These are phyloP conservation scores for Eupelmus urozonus DNA, from an alignment of 2,888 invertebrate genomes.

Conservation along the genomic window DNA sequence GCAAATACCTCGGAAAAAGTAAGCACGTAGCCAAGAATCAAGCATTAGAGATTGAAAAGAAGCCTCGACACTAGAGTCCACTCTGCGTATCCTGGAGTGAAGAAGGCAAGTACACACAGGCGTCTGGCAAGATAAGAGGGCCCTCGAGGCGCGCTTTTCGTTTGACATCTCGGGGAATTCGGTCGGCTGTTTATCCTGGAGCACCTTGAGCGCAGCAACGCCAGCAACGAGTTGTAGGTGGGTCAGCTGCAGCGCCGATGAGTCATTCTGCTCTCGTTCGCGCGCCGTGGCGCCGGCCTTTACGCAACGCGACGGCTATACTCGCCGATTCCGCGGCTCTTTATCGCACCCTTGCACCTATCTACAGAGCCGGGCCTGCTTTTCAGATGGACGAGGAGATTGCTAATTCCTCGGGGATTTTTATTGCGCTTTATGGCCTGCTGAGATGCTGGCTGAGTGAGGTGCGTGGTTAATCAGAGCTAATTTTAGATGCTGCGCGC, in stretches of 20 bases:
- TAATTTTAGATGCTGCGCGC: too few relatives aligned
- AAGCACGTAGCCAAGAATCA: not conserved
- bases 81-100: too few relatives aligned
- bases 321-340: not conserved
- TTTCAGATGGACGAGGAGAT: too few relatives aligned
- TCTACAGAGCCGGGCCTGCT: too few relatives aligned
- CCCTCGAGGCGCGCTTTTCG: slow-evolving; percentile 21
- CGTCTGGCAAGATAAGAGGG: not conserved
- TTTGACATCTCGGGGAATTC: slow-evolving; percentile 42
- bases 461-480: too few relatives aligned
- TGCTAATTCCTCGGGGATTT: slow-evolving; percentile 10
- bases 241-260: slow-evolving; percentile 43
- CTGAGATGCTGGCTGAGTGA: too few relatives aligned
- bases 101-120: too few relatives aligned
- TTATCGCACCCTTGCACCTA: slow-evolving; percentile 10
- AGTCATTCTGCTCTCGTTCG: slow-evolving; percentile 40
- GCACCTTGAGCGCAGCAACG: slow-evolving; percentile 38
- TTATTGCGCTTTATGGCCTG: not conserved
- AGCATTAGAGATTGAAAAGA: not conserved
- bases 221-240: slow-evolving; percentile 35
- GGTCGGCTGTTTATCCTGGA: slow-evolving; percentile 34
- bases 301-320: too few relatives aligned
- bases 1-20: not conserved
- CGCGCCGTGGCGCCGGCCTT: slow-evolving; percentile 35
- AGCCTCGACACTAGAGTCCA: not conserved